Evolutionary conservation across 2,888 invertebrate species (phyloP).

Genomic region (Drosophila nigricruria): DNA sequence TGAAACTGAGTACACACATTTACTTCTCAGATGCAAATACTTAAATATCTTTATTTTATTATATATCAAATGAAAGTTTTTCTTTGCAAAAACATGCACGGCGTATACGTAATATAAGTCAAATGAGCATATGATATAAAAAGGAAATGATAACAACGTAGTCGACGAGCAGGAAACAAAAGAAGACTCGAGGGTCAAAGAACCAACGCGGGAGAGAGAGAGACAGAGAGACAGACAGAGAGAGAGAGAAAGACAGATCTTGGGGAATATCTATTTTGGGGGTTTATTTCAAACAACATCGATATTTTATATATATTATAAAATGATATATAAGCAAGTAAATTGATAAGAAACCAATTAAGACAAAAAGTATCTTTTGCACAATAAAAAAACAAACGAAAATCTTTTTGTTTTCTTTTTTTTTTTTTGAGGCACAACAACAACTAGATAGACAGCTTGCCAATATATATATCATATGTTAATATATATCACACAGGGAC

Average conservation of each 20-base stretch:
- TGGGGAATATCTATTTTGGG: background rate
- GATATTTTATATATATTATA: constrained; percentile 15
- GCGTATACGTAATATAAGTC: constrained; percentile 16
- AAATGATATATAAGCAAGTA: constrained; percentile 39
- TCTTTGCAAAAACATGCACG: constrained; percentile 38
- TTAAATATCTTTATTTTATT: background rate
- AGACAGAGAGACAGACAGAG: constrained; percentile 32
- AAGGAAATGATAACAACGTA: constrained; percentile 15
- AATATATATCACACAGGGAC: constrained; percentile 47
- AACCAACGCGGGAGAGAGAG: constrained; percentile 33
- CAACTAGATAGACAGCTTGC: constrained; percentile 62
- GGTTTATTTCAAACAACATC: constrained; percentile 34
- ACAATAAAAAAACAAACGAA: constrained; percentile 23
- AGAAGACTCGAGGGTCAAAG: constrained; percentile 13
- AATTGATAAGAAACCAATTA: constrained; percentile 49
- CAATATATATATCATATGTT: constrained; percentile 31
- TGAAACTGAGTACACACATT: constrained; percentile 79
- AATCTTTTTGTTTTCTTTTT: constrained; percentile 17
- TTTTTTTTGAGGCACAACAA: constrained; percentile 61
- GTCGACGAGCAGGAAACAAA: constrained; percentile 49
- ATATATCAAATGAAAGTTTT: too few relatives aligned
- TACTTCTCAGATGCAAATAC: constrained; percentile 59
- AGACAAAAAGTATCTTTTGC: constrained; percentile 41
- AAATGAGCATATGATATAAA: constrained; percentile 36
- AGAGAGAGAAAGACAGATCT: constrained; percentile 9